Conservation (phyloP, 2,113 vertebrate genomes). For the Calonectris borealis region DNA sequence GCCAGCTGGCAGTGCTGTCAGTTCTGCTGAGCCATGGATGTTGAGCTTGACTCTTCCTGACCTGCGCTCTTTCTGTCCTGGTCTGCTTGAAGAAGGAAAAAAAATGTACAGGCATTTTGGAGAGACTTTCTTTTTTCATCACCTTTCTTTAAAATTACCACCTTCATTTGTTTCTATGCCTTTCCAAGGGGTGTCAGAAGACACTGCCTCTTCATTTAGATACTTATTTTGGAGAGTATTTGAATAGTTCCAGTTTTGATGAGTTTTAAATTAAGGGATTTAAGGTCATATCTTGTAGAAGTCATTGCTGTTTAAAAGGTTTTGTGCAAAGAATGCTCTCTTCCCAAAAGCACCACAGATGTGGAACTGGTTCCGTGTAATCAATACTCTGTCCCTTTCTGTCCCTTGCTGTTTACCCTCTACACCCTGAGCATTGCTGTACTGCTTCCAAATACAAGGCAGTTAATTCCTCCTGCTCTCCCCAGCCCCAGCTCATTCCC, state of each 20-base stretch:
- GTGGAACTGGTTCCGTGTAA: neutral
- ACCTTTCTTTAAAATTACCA: neutral
- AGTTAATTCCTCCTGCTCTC: neutral
- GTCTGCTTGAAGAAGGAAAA: neutral
- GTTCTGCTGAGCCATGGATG: neutral
- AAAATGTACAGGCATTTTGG: neutral
- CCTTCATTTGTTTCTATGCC: neutral
- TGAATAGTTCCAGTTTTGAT: neutral
- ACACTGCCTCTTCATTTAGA: neutral
- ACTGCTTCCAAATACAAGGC: neutral
- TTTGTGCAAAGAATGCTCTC: neutral
- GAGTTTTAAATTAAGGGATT: neutral
- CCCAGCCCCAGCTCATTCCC: neutral
- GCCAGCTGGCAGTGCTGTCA: neutral
- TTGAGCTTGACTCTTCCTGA: neutral
- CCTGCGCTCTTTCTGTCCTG: neutral
- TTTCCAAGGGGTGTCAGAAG: neutral
- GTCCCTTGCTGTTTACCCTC: neutral
- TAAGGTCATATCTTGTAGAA: neutral
- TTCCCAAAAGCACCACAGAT: neutral
- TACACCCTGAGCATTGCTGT: neutral
- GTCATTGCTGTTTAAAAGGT: neutral
- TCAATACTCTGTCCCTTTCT: neutral
- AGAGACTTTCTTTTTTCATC: neutral
- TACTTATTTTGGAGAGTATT: neutral